Evolutionary conservation across 2,888 invertebrate genomes (phyloP), one percentile per base, ranked within the genome.

Genomic region (Scaptomyza reducta): DNA sequence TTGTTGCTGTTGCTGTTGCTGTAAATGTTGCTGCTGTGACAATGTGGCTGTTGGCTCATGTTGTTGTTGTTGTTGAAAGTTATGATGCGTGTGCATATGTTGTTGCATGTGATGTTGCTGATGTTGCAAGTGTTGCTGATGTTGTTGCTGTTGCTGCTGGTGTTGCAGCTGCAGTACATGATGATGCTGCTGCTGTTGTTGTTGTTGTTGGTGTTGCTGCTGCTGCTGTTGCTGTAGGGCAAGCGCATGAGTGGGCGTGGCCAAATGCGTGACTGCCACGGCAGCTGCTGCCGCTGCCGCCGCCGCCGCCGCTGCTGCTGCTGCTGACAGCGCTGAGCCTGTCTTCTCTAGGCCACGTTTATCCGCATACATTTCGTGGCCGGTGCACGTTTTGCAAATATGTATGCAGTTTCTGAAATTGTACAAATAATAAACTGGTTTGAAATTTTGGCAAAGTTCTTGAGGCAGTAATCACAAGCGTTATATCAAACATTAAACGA

Each of bases 331-430:
- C 51, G 74, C 55, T 46, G 85, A 62, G 65, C 71, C 71, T 11
- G 75, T 59, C 70, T 85, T 85, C 59, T 85, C 84, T 65, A 86
- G 60, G 69, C 81, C 79, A 75, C 81, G 87, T 81, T 85, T 85
- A 74, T 85, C 84, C 54, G 87, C 81, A 70, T 85, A 85, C 84
- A 85, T 85, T 63, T 79, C 75, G 82, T 62, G 53, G 67, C 59
- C 63, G 60, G 14, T n/a, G 51, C 82, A 81, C 82, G 77, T 81
- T 81, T 77, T 56, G 77, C 71, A 73, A 85, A 79, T 82, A 79
- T 82, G 77, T 79, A 73, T 57, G 63, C 50, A 68, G 70, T 64
- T 72, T 63, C 81, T 82, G 65, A 79, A 84, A 79, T 47, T 59
- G 27, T 22, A 69, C 57, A 41, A 41, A 62, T 56, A 50, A 49